Evolutionary conservation across 2,888 invertebrate genomes (phyloP), one percentile per base, ranked within the genome.

Genomic region (Acronicta aceris): DNA sequence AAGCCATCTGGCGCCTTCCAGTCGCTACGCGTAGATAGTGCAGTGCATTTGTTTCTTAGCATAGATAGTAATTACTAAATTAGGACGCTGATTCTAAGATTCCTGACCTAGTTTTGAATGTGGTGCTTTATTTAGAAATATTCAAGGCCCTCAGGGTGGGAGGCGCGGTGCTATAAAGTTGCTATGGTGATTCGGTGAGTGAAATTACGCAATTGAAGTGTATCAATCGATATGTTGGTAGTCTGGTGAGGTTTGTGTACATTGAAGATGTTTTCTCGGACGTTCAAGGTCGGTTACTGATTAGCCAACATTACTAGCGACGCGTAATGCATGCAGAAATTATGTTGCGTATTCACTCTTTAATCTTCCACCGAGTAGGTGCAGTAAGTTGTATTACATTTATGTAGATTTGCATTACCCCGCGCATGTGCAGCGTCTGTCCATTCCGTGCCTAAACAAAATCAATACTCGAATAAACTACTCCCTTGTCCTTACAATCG

Each of bases 101-200:
- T 88, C 84, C 85, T 92, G 93, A 90, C 93, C 93, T 81, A 91
- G 82, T 89, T 92, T 74, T 55, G 47, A 48, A 25, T 74, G 74
- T 62, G 62, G 83, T 80, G 81, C 82, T 87, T 84, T 82, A 84
- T 86, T 82, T 89, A 88, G 85, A 85, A 73, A 74, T 76, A 74
- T 68, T 71, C 85, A 83, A 85, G 84, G 85, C 83, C 78, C 70
- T 79, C 69, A 68, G 64, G 68, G 82, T 78, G 83, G 82, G 86
- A 89, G 90, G 89, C 85, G 83, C 65, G 82, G 85, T 68, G 77
- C 61, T 70, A 78, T 77, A 77, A 79, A 75, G 88, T 91, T 88
- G 82, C 89, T 87, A 92, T 89, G 87, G 87, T 80, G 83, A 89
- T 78, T 57, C 65, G 81, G 78, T 85, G 79, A 81, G 76, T 81